Evolutionary conservation across 2,888 invertebrate species (phyloP).

Genomic region (Odontothrips loti): DNA sequence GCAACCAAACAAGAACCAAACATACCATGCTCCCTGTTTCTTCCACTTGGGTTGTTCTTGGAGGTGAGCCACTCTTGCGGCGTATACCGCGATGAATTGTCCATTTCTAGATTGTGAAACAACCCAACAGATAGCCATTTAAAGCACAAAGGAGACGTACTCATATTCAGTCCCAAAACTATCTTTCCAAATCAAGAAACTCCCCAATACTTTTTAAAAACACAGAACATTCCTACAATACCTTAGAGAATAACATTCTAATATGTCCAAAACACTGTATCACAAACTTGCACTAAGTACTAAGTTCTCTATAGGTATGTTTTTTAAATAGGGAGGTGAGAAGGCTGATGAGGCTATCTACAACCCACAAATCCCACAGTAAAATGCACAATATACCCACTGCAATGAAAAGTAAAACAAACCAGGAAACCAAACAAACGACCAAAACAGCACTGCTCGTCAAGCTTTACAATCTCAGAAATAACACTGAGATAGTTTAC

Average conservation of each 20-base stretch:
- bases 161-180: neutral
- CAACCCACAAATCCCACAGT: neutral
- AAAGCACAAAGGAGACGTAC: neutral
- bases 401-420: slow-evolving; percentile 37
- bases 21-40: slow-evolving; percentile 22
- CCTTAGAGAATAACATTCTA: neutral
- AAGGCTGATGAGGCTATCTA: slow-evolving; percentile 19
- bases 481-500: slow-evolving; percentile 41
- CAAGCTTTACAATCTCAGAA: neutral
- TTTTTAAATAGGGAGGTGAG: neutral
- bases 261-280: neutral
- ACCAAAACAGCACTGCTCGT: slow-evolving; percentile 14
- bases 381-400: slow-evolving; percentile 33
- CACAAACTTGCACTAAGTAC: neutral
- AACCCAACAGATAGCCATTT: neutral
- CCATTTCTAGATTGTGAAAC: slow-evolving; percentile 60
- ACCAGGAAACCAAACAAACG: neutral
- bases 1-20: neutral
- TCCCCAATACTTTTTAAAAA: neutral
- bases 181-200: neutral
- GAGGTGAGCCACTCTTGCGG: slow-evolving; percentile 61
- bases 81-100: slow-evolving; percentile 74
- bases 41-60: slow-evolving; percentile 41
- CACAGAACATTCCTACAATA: neutral
- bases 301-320: neutral